Base-by-base conservation (phyloP, 2,888 invertebrate species). In the Cyrtodaria siliqua region DNA sequence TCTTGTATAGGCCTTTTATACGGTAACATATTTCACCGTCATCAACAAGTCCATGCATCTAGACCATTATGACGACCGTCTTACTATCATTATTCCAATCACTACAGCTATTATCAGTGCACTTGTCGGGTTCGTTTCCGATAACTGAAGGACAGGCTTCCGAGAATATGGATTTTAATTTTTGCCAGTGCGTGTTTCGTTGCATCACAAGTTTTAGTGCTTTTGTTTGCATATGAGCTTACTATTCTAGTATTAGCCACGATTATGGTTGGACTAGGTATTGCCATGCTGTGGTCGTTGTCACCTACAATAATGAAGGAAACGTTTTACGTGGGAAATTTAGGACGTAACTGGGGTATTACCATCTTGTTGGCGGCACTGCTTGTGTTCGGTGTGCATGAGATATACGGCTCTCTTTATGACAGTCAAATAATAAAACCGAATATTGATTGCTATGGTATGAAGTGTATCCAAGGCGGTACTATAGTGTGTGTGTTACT, bases 1-100 rank as follows among this genome's bases (percentile, higher is more conserved):
- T 79, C 85, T 4, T 55, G 68, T 24, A 74, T 84, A 18, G 83
- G 83, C 14, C 61, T 84, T 8, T 74, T 84, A 0, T 84, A 71
- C 60, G 70, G 62, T 1, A 81, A 79, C 23, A 82, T n/a, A 82
- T 33, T 33, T 84, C 0, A 85, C 85, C 12, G 77, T 78, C 14
- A 67, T 79, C 1, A 75, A 79, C 16, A 61, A 79, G 53, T 53
- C 84, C 1, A 59, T 84, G 16, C n/a, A 38, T 8, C 40, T 74
- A 9, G 63, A 70, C 49, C 16, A 42, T 9, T 66, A 71, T 44
- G 71, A 79, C 33, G 53, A 71, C 23, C 56, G 56, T 12, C 67
- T 79, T 1, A 60, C 70, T 4, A 50, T 79, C 0, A 63, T 79
- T 26, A 61, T 75, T 14, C 75, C 75, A 0, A 71, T 79, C 14